phyloP scores from a whole-genome alignment of 2,797 vertebrate species.

The Clarias platycephalus region DNA sequence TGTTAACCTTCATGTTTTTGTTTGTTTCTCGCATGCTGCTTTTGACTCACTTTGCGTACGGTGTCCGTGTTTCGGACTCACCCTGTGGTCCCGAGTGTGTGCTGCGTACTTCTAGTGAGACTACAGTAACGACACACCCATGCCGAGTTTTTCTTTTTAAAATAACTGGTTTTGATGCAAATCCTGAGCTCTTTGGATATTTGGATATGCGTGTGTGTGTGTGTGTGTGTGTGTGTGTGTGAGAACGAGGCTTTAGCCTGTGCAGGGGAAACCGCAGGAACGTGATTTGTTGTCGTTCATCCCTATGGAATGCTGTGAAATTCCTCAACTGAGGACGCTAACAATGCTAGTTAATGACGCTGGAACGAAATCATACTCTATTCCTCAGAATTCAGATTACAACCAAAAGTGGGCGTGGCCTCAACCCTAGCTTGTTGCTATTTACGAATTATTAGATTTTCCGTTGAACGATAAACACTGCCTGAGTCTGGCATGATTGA shows the following conservation, averaged over 20 bases:
- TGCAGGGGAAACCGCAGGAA: background rate
- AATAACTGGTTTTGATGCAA: background rate
- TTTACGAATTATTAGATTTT: too few relatives aligned
- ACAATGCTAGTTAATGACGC: background rate
- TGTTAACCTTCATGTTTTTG: background rate
- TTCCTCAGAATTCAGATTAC: background rate
- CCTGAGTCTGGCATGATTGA: background rate
- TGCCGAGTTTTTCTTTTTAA: background rate
- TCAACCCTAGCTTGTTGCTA: background rate
- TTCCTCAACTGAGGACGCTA: too few relatives aligned
- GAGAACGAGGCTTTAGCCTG: background rate
- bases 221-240: background rate
- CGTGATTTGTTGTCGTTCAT: background rate
- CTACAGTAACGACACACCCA: background rate
- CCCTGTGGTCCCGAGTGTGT: background rate
- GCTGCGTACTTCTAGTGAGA: background rate
- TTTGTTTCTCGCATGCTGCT: background rate
- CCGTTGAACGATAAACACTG: background rate
- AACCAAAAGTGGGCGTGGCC: background rate
- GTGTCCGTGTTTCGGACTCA: background rate
- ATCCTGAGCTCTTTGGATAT: background rate
- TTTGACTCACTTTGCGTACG: background rate
- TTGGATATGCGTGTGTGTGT: background rate
- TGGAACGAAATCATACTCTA: too few relatives aligned
- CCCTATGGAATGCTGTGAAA: too few relatives aligned